Conservation (phyloP, 1,140 invertebrate genomes). For the Drosophila virilis region DNA sequence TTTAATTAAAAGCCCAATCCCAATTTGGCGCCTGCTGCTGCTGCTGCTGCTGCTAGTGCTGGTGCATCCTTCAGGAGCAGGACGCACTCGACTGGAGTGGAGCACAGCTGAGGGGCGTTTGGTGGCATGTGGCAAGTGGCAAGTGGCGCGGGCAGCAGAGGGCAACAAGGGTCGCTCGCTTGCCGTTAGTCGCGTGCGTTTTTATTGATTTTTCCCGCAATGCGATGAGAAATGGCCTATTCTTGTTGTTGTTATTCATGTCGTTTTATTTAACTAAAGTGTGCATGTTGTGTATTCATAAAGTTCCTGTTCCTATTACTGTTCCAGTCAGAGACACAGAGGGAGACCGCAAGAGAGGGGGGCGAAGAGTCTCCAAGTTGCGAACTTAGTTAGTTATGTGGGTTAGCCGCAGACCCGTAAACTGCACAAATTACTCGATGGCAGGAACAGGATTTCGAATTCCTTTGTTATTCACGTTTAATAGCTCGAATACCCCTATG, state of each 20-base stretch:
- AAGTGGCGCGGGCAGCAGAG: background rate
- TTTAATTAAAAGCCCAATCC: conserved; percentile 44
- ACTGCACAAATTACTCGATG: conserved; percentile 9
- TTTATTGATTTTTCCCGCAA: conserved; percentile 75
- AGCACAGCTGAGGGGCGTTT: background rate
- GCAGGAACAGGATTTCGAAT: background rate
- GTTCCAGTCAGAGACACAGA: background rate
- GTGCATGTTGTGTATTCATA: conserved; percentile 43
- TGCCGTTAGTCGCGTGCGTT: conserved; percentile 58
- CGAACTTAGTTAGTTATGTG: conserved; percentile 30
- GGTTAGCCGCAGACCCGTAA: conserved; percentile 15
- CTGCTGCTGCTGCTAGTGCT: background rate
- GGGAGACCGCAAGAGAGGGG: background rate
- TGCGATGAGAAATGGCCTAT: conserved; percentile 23
- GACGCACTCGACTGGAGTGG: background rate
- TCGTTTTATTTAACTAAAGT: conserved; percentile 7
- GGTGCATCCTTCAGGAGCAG: background rate
- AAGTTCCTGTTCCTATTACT: conserved; percentile 37
- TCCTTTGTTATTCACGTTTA: conserved; percentile 13
- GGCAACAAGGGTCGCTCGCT: conserved; percentile 4
- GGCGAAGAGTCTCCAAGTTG: background rate
- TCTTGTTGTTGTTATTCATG: conserved; percentile 13
- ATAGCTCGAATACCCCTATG: conserved; percentile 1
- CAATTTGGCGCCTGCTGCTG: background rate
- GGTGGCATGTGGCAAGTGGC: conserved; percentile 4